Percentiles rank a stretch among this genome's conserved stretches.
Evolutionary conservation across 2,113 vertebrate species (phyloP).

Genomic region (Gorilla gorilla): DNA sequence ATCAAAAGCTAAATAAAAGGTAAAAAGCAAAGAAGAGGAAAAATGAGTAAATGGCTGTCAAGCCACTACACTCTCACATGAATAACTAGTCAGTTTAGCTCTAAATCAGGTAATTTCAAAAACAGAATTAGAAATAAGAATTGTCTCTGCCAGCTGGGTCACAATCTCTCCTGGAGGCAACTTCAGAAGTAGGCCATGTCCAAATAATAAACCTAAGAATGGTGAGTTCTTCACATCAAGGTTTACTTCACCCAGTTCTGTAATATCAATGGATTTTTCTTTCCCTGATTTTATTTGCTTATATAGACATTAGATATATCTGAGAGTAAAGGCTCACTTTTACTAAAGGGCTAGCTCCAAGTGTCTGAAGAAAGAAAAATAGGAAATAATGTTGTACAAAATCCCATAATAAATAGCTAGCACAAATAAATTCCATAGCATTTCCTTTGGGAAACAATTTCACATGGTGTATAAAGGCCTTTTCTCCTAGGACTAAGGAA

Average conservation of each 20-base stretch:
- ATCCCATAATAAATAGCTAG: not conserved
- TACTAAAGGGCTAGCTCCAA: not conserved
- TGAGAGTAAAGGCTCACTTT: not conserved
- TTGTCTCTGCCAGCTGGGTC: slow-evolving; percentile 24
- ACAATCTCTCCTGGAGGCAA: slow-evolving; percentile 32
- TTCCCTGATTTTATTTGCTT: slow-evolving; percentile 28
- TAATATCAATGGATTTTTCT: not conserved
- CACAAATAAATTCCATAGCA: not conserved
- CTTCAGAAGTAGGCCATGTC: not conserved
- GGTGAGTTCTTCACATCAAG: not conserved
- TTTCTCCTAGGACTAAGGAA: not conserved
- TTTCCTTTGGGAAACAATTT: not conserved
- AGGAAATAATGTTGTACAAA: slow-evolving; percentile 31
- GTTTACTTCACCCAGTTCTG: not conserved
- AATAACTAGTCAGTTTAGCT: not conserved
- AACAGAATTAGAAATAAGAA: not conserved
- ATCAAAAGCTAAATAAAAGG: slow-evolving; percentile 32
- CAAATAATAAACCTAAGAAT: slow-evolving; percentile 40
- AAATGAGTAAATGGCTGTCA: not conserved
- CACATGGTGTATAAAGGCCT: not conserved
- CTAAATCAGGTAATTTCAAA: slow-evolving; percentile 21
- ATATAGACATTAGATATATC: not conserved
- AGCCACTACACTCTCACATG: not conserved
- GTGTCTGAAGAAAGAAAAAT: not conserved
- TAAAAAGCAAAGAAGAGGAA: not conserved